Base-by-base conservation (phyloP, 2,797 vertebrate genomes). In the Manis pentadactyla region DNA sequence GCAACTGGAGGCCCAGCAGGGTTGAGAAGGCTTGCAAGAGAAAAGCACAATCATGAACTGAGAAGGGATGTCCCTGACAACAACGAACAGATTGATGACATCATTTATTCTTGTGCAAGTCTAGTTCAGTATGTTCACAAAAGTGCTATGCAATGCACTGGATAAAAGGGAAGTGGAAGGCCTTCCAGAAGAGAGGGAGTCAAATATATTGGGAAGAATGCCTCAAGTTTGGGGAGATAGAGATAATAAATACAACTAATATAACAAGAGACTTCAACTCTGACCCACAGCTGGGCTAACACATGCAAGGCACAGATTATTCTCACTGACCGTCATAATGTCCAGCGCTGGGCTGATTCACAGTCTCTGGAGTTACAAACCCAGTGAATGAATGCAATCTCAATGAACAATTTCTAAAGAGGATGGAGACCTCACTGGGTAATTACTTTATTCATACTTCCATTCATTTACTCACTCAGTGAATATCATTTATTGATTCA, bases 1-100 rank as follows among this genome's bases (percentile, higher is more conserved):
- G 97, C 96, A 97, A 98, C 95, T 94, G 75, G 78, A 57, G 53
- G 64, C 78, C 88, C 83, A 66, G 61, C 18, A 78, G 63, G 74
- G 66, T 53, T 91, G 82, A 83, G 84, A 49, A 95, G 46, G 34
- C 74, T 78, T 61, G 53, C n/a, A 57, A 85, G 85, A 61, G 95
- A 71, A 79, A 59, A 68, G 49, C 71, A 14, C 86, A 66, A 66
- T 81, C 85, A 75, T 18, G 57, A 77, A 84, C 82, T 21, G 39
- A 87, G 89, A 86, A 93, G 57, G 39, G 82, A 75, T 18, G 34
- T 53, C 39, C 59, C 53, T 19, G 49, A 61, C 78, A 66, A 64
- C 57, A 37, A 34, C 55, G 23, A n/a, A n/a, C 18, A 75, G 51
- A 37, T 7, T 34, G 90, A 86, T 78, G 91, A 77, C 6, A 2